phyloP scores from a whole-genome alignment of 2,797 vertebrate species.

The Percopsis omiscomaycus region DNA sequence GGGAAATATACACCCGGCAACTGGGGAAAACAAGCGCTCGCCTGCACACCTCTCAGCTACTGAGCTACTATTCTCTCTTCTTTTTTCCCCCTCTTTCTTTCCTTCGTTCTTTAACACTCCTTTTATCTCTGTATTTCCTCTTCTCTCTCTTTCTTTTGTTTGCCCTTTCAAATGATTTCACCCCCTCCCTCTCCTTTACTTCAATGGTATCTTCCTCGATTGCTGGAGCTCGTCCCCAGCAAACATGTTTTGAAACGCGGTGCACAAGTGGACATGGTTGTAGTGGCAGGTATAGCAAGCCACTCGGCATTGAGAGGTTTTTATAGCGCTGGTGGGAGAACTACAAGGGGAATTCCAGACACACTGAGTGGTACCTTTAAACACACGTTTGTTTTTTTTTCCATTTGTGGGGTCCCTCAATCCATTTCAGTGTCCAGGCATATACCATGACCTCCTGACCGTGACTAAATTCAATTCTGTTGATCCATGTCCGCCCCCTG shows the following conservation, averaged over 20 bases:
- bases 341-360: too few relatives aligned
- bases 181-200: neutral
- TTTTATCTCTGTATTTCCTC: neutral
- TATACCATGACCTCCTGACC: constrained; percentile 40
- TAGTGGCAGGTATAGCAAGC: too few relatives aligned
- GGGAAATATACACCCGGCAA: constrained; percentile 56
- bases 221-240: too few relatives aligned
- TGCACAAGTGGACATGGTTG: too few relatives aligned
- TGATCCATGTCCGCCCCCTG: constrained; percentile 26
- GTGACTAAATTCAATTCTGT: constrained; percentile 54
- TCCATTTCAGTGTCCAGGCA: neutral
- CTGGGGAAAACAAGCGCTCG: constrained; percentile 49
- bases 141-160: neutral
- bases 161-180: neutral
- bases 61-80: neutral
- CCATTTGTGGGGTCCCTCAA: constrained; percentile 17
- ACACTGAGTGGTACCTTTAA: too few relatives aligned
- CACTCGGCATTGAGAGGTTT: too few relatives aligned
- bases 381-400: neutral
- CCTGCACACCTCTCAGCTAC: constrained; percentile 32
- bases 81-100: constrained; percentile 13
- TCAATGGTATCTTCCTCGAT: neutral
- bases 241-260: too few relatives aligned
- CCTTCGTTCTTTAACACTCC: constrained; percentile 7
- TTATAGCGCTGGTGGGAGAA: too few relatives aligned